Evolutionary conservation across 2,797 vertebrate species (phyloP).

Genomic region (Squalus acanthias): DNA sequence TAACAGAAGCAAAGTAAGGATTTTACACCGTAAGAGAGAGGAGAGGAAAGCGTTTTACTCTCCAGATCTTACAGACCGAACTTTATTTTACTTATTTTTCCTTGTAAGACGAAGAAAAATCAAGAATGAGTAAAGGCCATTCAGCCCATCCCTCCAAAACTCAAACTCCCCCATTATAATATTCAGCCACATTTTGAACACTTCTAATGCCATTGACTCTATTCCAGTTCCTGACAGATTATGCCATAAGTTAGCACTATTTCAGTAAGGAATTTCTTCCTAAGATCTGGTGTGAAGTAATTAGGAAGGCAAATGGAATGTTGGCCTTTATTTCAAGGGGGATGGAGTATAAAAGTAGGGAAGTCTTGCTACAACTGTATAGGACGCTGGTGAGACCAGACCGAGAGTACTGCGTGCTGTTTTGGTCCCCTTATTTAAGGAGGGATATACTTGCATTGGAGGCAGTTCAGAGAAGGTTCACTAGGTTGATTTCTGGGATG

Average conservation of each 20-base stretch:
- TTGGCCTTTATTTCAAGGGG: no score
- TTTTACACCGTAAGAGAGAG: background rate
- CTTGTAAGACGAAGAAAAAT: background rate
- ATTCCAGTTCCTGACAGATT: background rate
- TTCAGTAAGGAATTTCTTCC: background rate
- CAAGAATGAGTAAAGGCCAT: background rate
- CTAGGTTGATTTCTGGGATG: no score
- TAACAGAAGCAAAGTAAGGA: background rate
- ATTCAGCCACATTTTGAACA: background rate
- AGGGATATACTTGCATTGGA: no score
- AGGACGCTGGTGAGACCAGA: no score
- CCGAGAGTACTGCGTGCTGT: no score
- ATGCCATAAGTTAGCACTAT: background rate
- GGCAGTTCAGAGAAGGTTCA: no score
- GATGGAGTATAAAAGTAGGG: no score
- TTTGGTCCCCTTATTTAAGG: no score
- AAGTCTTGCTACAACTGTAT: no score
- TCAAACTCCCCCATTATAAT: background rate
- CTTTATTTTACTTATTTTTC: background rate
- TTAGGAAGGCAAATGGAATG: background rate
- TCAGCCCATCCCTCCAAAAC: background rate
- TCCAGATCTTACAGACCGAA: background rate
- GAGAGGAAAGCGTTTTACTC: background rate
- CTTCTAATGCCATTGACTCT: background rate
- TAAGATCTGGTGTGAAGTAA: background rate